Evolutionary conservation across 2,797 vertebrate genomes (phyloP).

Genomic region (Fistularia tabacaria): DNA sequence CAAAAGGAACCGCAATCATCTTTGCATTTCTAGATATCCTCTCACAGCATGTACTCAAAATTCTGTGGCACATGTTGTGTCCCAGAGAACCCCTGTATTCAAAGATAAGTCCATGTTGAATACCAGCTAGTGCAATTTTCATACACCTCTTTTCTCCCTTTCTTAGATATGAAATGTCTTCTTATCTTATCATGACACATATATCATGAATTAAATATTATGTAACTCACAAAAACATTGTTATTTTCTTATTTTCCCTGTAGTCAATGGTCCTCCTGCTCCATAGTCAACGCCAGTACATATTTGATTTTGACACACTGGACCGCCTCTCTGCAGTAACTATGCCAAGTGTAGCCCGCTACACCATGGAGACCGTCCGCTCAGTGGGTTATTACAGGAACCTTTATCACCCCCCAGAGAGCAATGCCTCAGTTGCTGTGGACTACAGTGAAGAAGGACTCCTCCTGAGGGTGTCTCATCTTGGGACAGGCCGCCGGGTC

Average conservation of each 20-base stretch:
- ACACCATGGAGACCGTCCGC: slow-evolving; percentile 97
- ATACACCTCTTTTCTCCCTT: slow-evolving; percentile 19
- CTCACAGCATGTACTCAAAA: too few species aligned
- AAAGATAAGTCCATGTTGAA: neutral
- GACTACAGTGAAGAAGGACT: slow-evolving; percentile 98
- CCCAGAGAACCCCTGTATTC: neutral
- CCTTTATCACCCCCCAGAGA: slow-evolving; percentile 94
- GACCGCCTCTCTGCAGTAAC: slow-evolving; percentile 93
- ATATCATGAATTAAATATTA: slow-evolving; percentile 35
- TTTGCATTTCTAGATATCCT: too few species aligned
- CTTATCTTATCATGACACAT: slow-evolving; percentile 23
- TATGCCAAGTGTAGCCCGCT: slow-evolving; percentile 97
- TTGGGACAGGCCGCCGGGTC: slow-evolving; percentile 90
- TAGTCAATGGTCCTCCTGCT: slow-evolving; percentile 98
- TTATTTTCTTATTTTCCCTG: slow-evolving; percentile 45
- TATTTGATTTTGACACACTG: slow-evolving; percentile 93
- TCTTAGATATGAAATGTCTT: slow-evolving; percentile 15
- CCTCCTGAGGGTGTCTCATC: slow-evolving; percentile 87
- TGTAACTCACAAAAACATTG: slow-evolving; percentile 21
- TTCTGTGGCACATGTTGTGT: too few species aligned
- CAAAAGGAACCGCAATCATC: too few species aligned
- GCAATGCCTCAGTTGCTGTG: slow-evolving; percentile 92
- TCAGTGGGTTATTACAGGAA: slow-evolving; percentile 98
- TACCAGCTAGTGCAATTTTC: slow-evolving; percentile 30
- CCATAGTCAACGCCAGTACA: slow-evolving; percentile 97